Evolutionary conservation across 2,797 vertebrate genomes (phyloP), one percentile per base, ranked within the genome.

Genomic region (Rhyacichthys aspro): DNA sequence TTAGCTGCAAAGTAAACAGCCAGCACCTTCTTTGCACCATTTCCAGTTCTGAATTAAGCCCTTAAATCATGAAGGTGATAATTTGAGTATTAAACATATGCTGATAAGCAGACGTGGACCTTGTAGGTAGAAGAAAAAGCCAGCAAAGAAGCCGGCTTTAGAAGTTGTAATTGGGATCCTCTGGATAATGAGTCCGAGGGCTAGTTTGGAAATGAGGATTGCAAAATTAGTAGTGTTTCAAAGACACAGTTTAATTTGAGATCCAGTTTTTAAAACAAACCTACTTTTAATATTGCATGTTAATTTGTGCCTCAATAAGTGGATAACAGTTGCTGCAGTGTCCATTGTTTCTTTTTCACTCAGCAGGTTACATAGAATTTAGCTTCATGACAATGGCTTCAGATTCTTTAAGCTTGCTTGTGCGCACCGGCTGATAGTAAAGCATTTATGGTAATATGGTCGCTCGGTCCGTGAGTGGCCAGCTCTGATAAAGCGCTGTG

Each of bases 401-500:
- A 63, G 63, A 81, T 76, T 42, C 64, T 60, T 64, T 49, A 61
- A 48, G 7, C 71, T 74, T 63, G 60, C 46, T 58, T 63, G 49
- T 49, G 64, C 16, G 2, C 71, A 54, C 53, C 18, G 72, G 55
- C 47, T 59, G 81, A 82, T 84, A 79, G 82, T 78, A 80, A 78
- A 81, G 59, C 74, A 58, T 85, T 82, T 81, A 78, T 78, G 80
- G 32, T 84, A 82, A 86, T 85, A 59, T 71, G 70, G 70, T 74
- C 53, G 81, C 79, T 65, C 23, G 69, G 72, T 76, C 84, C 69
- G 64, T 73, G 87, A 90, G 86, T 88, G 89, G 82, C 83, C 85
- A 67, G 86, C 88, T 87, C 84, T 86, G 87, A 90, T 91, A 88
- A 91, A 90, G 86, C 83, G 67, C 72, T 75, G 83, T 90, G 86